Conservation (phyloP, 1,140 invertebrate genomes). For the Drosophila suzukii region DNA sequence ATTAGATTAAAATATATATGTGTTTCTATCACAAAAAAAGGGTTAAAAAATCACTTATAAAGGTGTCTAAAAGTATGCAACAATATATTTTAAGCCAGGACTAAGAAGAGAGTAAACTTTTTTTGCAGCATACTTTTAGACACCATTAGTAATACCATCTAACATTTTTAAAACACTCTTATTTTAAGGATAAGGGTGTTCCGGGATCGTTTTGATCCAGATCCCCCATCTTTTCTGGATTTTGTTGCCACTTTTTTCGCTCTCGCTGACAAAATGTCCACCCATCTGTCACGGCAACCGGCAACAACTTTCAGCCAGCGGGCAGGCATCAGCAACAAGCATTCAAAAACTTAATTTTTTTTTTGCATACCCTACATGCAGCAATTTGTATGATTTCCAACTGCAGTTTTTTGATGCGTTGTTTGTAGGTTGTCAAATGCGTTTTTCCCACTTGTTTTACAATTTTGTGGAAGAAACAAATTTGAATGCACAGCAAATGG, state of each 20-base stretch:
- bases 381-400: constrained; percentile 67
- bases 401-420: constrained; percentile 35
- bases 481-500: constrained; percentile 58
- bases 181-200: constrained; percentile 12
- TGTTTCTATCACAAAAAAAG: too few species aligned
- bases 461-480: constrained; percentile 55
- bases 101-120: too few species aligned
- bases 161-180: neutral
- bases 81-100: too few species aligned
- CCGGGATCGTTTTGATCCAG: constrained; percentile 1
- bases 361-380: constrained; percentile 40
- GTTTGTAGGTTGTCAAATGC: constrained; percentile 35
- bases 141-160: too few species aligned
- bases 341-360: constrained; percentile 48
- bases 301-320: constrained; percentile 56
- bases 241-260: constrained; percentile 12
- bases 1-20: too few species aligned
- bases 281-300: constrained; percentile 73
- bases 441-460: constrained; percentile 35
- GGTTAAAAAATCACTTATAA: too few species aligned
- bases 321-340: constrained; percentile 60
- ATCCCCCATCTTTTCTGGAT: neutral
- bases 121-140: too few species aligned
- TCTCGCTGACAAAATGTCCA: constrained; percentile 72
- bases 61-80: too few species aligned